Base-by-base conservation (phyloP, 1,140 invertebrate genomes). In the Drosophila funebris region DNA sequence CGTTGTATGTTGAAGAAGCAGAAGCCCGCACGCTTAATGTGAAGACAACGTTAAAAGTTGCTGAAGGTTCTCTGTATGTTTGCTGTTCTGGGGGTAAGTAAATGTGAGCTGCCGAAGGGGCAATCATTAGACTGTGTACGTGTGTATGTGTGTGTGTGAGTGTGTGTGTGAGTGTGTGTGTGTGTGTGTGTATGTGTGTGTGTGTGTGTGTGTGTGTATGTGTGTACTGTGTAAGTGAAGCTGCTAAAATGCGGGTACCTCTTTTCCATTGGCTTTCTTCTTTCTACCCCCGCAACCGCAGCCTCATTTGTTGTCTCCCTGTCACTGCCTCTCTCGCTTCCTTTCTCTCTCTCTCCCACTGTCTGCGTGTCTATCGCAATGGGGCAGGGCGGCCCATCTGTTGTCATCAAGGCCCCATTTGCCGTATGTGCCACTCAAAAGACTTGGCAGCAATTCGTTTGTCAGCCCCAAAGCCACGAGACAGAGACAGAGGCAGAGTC, bases 221-320 rank as follows among this genome's bases (percentile, higher is more conserved):
- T n/a, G n/a, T n/a, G n/a, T n/a, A n/a, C 27, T 37, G 33, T 13
- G 9, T 24, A 11, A 24, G 43, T 20, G 24, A n/a, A 48, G 22
- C 31, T 58, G 53, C 43, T 48, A 24, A 64, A 71, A 66, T 66
- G 68, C 61, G 62, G 68, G 68, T 66, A 52, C 33, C 41, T 39
- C 43, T 36, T 29, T 53, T 31, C 18, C 27, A 16, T 8, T 9
- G 43, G 54, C 41, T 41, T 61, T 61, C 46, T 63, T 18, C 18
- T 13, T 3, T 3, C 29, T 24, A 24, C 22, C 18, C 18, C 8
- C 29, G 44, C 22, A 27, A 22, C 22, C n/a, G 7, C 29, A 48
- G n/a, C n/a, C 24, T 3, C 22, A 6, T 7, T 29, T 6, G 1
- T 4, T 22, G 6, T 14, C 4, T 27, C n/a, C 22, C 39, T 39